Evolutionary conservation across 2,797 vertebrate species (phyloP).

Genomic region (Borostomias antarcticus): DNA sequence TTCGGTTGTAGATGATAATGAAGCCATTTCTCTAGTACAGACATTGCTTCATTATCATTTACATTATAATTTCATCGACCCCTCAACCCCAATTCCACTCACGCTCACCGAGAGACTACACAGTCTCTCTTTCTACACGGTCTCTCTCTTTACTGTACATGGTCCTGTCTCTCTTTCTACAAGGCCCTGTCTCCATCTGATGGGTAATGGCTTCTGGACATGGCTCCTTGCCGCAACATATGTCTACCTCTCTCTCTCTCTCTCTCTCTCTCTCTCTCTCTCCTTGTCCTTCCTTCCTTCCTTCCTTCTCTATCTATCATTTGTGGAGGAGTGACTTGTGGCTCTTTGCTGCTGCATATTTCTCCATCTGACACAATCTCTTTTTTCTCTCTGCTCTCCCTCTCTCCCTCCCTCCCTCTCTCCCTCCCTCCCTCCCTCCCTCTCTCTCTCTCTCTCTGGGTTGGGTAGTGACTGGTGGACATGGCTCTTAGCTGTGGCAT

Average conservation of each 20-base stretch:
- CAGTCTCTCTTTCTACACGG: no score
- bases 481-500: conserved; percentile 56
- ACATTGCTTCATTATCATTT: no score
- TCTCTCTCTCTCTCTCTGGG: not conserved
- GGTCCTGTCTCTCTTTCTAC: no score
- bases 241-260: not conserved
- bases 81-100: no score
- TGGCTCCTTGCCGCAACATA: not conserved
- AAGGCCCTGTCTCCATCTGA: no score
- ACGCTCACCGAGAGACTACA: no score
- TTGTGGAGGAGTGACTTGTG: not conserved
- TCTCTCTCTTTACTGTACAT: no score
- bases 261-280: not conserved
- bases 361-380: not conserved
- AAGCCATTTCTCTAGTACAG: no score
- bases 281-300: not conserved
- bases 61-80: no score
- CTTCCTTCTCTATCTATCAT: not conserved
- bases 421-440: not conserved
- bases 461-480: conserved; percentile 55
- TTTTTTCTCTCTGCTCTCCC: not conserved
- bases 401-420: conserved; percentile 1
- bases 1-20: not conserved
- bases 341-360: not conserved
- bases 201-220: no score